These are phyloP conservation scores for Lomographa bimaculata DNA, from an alignment of 2,888 invertebrate genomes.

Conservation along the genomic window DNA sequence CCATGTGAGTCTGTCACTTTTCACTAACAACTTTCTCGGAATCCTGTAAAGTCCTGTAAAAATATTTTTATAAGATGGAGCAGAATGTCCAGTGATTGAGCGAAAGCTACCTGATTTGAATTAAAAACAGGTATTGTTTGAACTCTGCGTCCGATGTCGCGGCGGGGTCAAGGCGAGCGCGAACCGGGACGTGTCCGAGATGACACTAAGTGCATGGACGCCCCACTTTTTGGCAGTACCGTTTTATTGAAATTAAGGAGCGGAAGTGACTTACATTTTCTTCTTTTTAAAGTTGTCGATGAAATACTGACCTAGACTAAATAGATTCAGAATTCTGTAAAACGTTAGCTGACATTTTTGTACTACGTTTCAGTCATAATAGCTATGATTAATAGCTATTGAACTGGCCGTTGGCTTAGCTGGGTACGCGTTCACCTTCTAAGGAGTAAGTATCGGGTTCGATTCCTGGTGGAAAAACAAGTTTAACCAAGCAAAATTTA, in stretches of 20 bases:
- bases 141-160: slow-evolving; percentile 24
- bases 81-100: slow-evolving; percentile 19
- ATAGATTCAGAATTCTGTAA: not conserved
- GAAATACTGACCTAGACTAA: slow-evolving; percentile 5
- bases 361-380: no score
- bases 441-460: no score
- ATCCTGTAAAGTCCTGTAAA: no score
- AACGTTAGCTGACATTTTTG: no score
- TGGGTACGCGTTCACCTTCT: no score
- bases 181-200: slow-evolving; percentile 51
- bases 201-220: slow-evolving; percentile 34
- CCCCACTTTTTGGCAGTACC: slow-evolving; percentile 24
- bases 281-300: slow-evolving; percentile 11
- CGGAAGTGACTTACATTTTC: slow-evolving; percentile 20
- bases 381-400: no score
- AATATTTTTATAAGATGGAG: no score
- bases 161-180: slow-evolving; percentile 34
- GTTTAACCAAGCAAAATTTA: no score
- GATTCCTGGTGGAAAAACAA: no score
- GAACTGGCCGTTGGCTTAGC: no score
- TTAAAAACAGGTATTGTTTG: slow-evolving; percentile 31
- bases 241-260: slow-evolving; percentile 24
- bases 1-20: no score
- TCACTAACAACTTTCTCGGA: no score
- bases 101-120: slow-evolving; percentile 20